These are phyloP conservation scores for Sphecodes monilicornis DNA, from an alignment of 2,888 invertebrate species.

Conservation along the genomic window DNA sequence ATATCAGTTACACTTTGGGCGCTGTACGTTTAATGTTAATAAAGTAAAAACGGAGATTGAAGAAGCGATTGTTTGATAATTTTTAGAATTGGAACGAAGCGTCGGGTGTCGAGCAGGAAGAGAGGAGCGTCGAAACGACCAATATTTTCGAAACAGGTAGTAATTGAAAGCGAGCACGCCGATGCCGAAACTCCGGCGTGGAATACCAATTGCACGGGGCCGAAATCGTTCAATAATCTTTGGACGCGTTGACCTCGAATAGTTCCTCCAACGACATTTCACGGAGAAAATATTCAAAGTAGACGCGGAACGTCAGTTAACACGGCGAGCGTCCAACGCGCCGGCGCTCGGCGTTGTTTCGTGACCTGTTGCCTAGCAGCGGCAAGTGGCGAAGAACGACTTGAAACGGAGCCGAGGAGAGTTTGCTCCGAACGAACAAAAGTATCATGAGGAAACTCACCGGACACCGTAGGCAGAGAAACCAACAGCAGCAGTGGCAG, in stretches of 20 bases:
- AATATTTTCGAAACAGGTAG: conserved; percentile 81
- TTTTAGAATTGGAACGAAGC: conserved; percentile 19
- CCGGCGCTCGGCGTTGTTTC: conserved; percentile 78
- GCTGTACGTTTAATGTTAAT: too few relatives aligned
- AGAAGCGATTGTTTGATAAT: background rate
- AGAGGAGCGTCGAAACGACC: conserved; percentile 52
- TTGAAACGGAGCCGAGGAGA: conserved; percentile 36
- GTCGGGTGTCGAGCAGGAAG: background rate
- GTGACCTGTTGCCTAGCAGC: conserved; percentile 82
- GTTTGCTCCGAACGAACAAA: background rate
- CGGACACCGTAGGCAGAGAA: conserved; percentile 66
- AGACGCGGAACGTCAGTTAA: conserved; percentile 47
- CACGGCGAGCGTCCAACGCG: conserved; percentile 68
- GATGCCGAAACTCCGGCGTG: conserved; percentile 76
- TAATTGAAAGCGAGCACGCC: conserved; percentile 73
- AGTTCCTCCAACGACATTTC: conserved; percentile 8
- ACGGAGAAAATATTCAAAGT: conserved; percentile 44
- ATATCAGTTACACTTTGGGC: too few relatives aligned
- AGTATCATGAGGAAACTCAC: conserved; percentile 62
- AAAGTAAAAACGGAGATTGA: background rate
- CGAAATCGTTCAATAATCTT: conserved; percentile 50
- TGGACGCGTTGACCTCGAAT: conserved; percentile 37
- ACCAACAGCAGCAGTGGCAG: conserved; percentile 69
- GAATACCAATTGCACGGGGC: conserved; percentile 75
- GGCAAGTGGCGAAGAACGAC: conserved; percentile 59